Base-by-base conservation (phyloP, 1,140 invertebrate genomes). In the Pseudomyrmex flavicornis region DNA sequence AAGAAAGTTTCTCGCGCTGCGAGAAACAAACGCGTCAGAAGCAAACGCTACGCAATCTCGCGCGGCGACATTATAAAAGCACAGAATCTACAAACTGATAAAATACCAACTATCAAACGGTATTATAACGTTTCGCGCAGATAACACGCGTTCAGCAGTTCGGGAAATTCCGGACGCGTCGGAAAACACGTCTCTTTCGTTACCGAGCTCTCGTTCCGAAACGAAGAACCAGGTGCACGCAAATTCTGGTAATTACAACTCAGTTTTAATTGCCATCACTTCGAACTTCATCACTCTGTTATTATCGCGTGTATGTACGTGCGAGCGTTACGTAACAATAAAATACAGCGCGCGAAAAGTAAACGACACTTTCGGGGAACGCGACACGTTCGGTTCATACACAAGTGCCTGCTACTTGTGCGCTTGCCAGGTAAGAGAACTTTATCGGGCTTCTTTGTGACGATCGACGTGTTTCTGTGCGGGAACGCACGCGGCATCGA, bases 81-180 rank as follows among this genome's bases (percentile, higher is more conserved):
- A 35, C 17, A 58, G 50, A 82, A 82, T 62, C 56, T n/a, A 26
- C n/a, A 17, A 35, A 62, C 79, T 75, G 79, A 82, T 48, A 75
- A 35, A 35, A 62, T 22, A 50, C 7, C 70, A 8, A 35, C n/a
- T 63, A 75, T 75, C 35, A 48, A 82, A 26, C 46, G 50, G 35
- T 17, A 17, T 82, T 75, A 54, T n/a, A n/a, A n/a, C 48, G 46
- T 44, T 48, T 26, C 5, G 35, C 79, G 54, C 70, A 35, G 48
- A 82, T 74, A 82, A 75, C 79, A n/a, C 44, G 5, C 44, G 5
- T 44, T 1, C 69, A 35, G 35, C 35, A n/a, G 72, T 52, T 68
- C 17, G 46, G 17, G 44, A 44, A 10, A 22, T 68, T 3, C 54
- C 54, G 48, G 2, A 54, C 26, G 54, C 35, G 44, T 72, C 44